Evolutionary conservation across 2,888 invertebrate genomes (phyloP).

Genomic region (Metacarcinus magister): DNA sequence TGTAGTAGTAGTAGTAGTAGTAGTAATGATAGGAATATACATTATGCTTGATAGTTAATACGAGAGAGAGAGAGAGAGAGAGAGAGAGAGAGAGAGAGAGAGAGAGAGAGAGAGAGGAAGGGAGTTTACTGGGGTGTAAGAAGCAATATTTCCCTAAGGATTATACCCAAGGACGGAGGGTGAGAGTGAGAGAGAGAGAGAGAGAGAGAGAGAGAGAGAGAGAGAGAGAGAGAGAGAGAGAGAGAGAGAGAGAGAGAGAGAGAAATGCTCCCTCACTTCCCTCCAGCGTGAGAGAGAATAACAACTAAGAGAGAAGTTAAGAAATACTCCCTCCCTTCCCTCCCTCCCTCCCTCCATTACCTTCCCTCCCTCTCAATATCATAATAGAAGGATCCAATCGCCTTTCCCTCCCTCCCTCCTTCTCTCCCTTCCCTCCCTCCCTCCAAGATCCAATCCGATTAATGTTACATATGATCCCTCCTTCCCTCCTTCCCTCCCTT

Average conservation of each 20-base stretch:
- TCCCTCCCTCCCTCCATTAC: not conserved
- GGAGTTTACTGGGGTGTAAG: too few relatives aligned
- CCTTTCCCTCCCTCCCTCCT: too few relatives aligned
- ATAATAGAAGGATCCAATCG: not conserved
- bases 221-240: slow-evolving; percentile 10
- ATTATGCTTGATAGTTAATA: too few relatives aligned
- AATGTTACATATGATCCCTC: not conserved
- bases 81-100: too few relatives aligned
- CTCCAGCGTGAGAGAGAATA: not conserved
- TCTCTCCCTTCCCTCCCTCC: not conserved
- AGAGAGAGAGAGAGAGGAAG: too few relatives aligned
- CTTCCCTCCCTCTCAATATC: not conserved
- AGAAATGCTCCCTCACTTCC: not conserved
- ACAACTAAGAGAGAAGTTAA: not conserved
- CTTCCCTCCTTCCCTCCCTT: not conserved
- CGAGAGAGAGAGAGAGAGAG: too few relatives aligned
- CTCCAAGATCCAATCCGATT: not conserved
- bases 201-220: slow-evolving; percentile 2
- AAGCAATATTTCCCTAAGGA: too few relatives aligned
- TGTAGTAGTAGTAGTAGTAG: not conserved
- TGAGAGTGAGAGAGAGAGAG: not conserved
- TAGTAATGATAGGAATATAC: too few relatives aligned
- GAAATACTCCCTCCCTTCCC: not conserved
- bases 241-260: slow-evolving; percentile 15
- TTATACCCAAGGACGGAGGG: not conserved